Evolutionary conservation across 2,888 invertebrate genomes (phyloP).

Genomic region (Nycteola revayana): DNA sequence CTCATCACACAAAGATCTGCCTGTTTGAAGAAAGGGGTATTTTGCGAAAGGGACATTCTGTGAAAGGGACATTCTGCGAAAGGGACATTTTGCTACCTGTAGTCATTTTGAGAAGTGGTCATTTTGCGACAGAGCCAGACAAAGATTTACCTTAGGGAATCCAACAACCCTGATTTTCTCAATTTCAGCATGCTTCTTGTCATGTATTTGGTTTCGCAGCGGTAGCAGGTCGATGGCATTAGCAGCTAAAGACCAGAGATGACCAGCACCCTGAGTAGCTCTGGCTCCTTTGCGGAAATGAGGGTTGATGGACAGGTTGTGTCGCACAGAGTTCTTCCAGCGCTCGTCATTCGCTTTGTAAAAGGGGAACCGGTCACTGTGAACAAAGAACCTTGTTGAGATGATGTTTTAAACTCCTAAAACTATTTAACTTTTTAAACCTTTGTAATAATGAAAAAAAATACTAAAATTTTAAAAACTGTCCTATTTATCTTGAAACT

Average conservation of each 20-base stretch:
- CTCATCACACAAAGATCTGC: too few species aligned
- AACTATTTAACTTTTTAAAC: too few species aligned
- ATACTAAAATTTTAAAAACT: too few species aligned
- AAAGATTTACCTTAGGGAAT: constrained; percentile 71
- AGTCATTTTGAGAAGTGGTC: too few species aligned
- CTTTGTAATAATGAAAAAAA: too few species aligned
- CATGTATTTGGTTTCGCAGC: constrained; percentile 46
- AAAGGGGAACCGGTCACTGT: constrained; percentile 92
- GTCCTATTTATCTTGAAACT: too few species aligned
- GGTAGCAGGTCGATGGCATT: constrained; percentile 74
- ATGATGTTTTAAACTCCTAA: too few species aligned
- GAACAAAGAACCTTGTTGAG: constrained; percentile 23
- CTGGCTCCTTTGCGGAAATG: constrained; percentile 94
- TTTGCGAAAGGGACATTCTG: too few species aligned
- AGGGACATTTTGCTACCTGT: too few species aligned
- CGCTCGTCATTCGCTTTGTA: constrained; percentile 95
- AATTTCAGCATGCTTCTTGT: constrained; percentile 40
- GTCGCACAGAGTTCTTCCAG: constrained; percentile 96
- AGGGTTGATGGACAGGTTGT: constrained; percentile 95
- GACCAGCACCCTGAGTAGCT: constrained; percentile 93
- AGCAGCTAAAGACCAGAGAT: constrained; percentile 93
- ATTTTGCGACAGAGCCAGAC: too few species aligned
- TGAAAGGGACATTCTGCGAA: too few species aligned
- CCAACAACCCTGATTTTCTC: constrained; percentile 49
- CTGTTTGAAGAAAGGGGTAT: too few species aligned